A percentile compares a stretch with the other conserved stretches of the same genome.
phyloP scores from a whole-genome alignment of 2,113 vertebrate genomes.

The Nyctibius bracteatus region DNA sequence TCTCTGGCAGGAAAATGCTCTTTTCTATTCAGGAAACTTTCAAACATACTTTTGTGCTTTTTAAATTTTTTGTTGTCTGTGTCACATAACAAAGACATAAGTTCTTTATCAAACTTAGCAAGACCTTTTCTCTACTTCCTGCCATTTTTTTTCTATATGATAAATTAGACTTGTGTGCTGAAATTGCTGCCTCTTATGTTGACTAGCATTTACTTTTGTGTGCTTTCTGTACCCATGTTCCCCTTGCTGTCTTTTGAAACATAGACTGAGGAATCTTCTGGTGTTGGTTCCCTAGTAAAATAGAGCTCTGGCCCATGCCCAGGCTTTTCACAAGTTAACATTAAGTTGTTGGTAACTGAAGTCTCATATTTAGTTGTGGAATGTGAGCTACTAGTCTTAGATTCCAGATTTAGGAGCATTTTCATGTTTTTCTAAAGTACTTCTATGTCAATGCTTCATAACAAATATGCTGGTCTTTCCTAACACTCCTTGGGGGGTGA shows the following conservation, averaged over 20 bases:
- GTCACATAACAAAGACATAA: not conserved
- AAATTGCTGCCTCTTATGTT: not conserved
- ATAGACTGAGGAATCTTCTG: not conserved
- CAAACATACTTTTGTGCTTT: not conserved
- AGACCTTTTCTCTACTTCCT: not conserved
- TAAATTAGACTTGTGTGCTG: not conserved
- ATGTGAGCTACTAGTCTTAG: not conserved
- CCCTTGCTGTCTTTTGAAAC: not conserved
- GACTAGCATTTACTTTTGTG: not conserved
- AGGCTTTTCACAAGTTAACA: not conserved
- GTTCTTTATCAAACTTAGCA: not conserved
- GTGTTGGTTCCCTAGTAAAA: not conserved
- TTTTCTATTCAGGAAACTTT: not conserved
- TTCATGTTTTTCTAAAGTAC: not conserved
- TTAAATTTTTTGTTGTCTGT: not conserved
- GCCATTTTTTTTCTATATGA: not conserved
- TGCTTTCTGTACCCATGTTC: not conserved
- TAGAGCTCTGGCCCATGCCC: not conserved
- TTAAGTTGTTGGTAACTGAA: not conserved
- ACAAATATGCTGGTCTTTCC: not conserved
- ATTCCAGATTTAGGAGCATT: not conserved
- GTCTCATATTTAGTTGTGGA: not conserved
- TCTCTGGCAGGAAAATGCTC: not conserved
- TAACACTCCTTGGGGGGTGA: not conserved
- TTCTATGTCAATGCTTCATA: not conserved